Evolutionary conservation across 2,888 invertebrate species (phyloP).

Genomic region (Caenorhabditis sp.): DNA sequence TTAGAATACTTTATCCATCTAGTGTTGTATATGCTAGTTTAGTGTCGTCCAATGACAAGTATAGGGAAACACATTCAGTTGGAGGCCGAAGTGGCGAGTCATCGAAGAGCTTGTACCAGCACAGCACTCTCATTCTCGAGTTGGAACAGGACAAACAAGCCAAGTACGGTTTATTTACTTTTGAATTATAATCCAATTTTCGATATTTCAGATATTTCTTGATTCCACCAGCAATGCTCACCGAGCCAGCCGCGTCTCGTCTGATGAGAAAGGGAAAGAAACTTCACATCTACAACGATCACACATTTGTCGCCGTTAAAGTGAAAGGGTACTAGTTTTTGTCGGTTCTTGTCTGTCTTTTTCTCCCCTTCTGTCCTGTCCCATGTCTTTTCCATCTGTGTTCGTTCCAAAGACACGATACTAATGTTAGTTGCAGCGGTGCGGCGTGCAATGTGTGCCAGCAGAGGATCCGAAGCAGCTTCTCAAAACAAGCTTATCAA

Average conservation of each 20-base stretch:
- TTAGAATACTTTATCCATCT: too few relatives aligned
- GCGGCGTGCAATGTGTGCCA: conserved; percentile 77
- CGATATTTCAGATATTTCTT: conserved; percentile 73
- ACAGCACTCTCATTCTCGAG: conserved; percentile 73
- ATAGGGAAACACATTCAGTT: conserved; percentile 68
- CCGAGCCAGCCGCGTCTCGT: conserved; percentile 69
- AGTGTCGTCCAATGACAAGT: conserved; percentile 47
- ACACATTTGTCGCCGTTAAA: conserved; percentile 79
- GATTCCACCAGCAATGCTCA: conserved; percentile 75
- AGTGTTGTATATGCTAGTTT: too few relatives aligned
- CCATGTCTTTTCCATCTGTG: neutral
- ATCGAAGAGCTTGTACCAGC: conserved; percentile 71
- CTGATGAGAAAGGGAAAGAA: conserved; percentile 78
- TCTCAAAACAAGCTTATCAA: conserved; percentile 79
- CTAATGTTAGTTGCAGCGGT: conserved; percentile 71
- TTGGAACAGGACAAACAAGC: conserved; percentile 66
- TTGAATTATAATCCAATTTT: neutral
- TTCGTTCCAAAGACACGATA: conserved; percentile 32
- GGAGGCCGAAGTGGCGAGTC: conserved; percentile 71
- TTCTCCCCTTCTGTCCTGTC: conserved; percentile 4
- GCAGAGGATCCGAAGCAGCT: conserved; percentile 72
- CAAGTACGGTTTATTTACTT: conserved; percentile 55
- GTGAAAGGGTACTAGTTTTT: conserved; percentile 71
- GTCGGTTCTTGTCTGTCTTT: neutral
- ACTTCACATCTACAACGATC: conserved; percentile 79